Evolutionary conservation across 2,113 vertebrate species (phyloP).

Genomic region (chimpanzee (Pan troglodytes)): DNA sequence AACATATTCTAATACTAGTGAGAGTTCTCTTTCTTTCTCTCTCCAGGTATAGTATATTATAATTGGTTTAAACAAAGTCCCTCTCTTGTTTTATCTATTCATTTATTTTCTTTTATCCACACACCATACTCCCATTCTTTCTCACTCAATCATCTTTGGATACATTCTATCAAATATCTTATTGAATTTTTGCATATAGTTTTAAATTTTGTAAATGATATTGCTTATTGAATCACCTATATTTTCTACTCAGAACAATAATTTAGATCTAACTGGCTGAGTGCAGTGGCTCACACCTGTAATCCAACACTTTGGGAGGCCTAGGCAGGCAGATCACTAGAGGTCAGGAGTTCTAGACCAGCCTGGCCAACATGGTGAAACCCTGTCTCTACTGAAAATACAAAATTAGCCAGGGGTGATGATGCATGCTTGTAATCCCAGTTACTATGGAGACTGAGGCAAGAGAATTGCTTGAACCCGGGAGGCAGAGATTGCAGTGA

Average conservation of each 20-base stretch:
- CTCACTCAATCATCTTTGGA: not conserved
- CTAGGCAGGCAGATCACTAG: no score
- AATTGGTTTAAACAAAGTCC: not conserved
- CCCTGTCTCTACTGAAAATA: no score
- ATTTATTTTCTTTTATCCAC: not conserved
- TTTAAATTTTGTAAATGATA: conserved; percentile 18
- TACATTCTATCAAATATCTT: not conserved
- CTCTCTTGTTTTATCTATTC: not conserved
- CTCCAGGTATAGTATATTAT: not conserved
- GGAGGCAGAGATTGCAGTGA: no score
- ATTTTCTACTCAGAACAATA: not conserved
- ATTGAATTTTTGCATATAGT: not conserved
- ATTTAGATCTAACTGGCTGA: not conserved
- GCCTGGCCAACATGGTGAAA: no score
- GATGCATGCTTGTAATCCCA: no score
- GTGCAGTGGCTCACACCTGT: no score
- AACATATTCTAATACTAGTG: not conserved
- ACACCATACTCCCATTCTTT: not conserved
- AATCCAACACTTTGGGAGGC: no score
- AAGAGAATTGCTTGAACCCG: no score
- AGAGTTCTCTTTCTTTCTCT: not conserved
- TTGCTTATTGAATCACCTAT: not conserved
- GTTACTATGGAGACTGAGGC: no score
- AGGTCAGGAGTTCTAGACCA: no score
- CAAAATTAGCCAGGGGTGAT: no score